These are phyloP conservation scores for Pipa parva DNA, from an alignment of 2,113 vertebrate species.

Conservation along the genomic window DNA sequence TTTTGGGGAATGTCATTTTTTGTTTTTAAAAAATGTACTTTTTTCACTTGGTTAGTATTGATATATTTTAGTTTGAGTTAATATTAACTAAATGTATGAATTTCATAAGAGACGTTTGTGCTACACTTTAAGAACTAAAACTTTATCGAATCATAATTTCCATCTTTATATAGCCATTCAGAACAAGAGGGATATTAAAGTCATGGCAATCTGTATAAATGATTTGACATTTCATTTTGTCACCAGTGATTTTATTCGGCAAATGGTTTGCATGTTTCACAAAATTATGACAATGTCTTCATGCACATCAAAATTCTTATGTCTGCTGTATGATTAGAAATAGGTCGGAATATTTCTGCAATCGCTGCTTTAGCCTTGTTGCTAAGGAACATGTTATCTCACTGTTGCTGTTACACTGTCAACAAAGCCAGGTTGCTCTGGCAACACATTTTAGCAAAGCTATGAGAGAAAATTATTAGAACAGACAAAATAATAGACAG, in stretches of 20 bases:
- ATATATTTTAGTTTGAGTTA: no score
- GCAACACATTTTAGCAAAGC: conserved; percentile 22
- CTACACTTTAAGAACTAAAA: no score
- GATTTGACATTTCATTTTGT: no score
- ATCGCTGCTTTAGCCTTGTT: conserved; percentile 30
- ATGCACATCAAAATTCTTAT: neutral
- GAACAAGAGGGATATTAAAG: no score
- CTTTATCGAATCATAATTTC: no score
- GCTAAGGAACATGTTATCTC: conserved; percentile 36
- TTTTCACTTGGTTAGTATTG: no score
- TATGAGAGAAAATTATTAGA: conserved; percentile 14
- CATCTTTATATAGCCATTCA: no score
- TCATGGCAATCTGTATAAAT: no score
- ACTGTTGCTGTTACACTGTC: conserved; percentile 28
- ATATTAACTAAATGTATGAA: no score
- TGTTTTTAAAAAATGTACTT: no score
- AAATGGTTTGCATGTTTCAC: neutral
- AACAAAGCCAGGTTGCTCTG: conserved; percentile 36
- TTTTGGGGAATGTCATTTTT: no score
- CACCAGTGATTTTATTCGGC: neutral
- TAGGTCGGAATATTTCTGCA: conserved; percentile 26
- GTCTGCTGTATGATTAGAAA: conserved; percentile 17
- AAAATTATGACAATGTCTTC: neutral
- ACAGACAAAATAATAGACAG: neutral
- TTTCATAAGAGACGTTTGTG: no score